Percentiles rank a stretch among this genome's conserved stretches.
Evolutionary conservation across 1,140 invertebrate genomes (phyloP).

Genomic region (Hydropsyche tenuis): DNA sequence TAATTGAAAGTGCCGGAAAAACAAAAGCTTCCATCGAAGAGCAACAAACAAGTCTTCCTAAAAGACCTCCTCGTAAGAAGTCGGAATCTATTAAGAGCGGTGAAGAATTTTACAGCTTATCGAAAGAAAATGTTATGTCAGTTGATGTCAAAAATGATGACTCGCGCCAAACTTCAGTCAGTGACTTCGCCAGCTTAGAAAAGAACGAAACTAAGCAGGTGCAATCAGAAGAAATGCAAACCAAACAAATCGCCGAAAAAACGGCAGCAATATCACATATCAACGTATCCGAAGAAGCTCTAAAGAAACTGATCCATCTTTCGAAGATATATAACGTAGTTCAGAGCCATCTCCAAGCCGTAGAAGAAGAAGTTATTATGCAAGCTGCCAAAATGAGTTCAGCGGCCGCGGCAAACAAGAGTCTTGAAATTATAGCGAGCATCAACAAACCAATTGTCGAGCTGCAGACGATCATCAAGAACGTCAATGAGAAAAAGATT

Average conservation of each 20-base stretch:
- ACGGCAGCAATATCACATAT: constrained; percentile 52
- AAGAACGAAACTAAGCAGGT: constrained; percentile 53
- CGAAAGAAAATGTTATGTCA: constrained; percentile 57
- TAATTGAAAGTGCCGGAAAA: constrained; percentile 13
- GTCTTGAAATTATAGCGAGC: constrained; percentile 69
- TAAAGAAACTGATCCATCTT: constrained; percentile 35
- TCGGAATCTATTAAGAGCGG: constrained; percentile 64
- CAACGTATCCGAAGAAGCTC: constrained; percentile 50
- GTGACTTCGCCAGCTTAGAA: constrained; percentile 67
- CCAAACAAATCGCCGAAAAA: constrained; percentile 56
- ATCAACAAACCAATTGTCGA: constrained; percentile 69
- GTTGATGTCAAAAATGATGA: constrained; percentile 60
- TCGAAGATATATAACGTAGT: constrained; percentile 50
- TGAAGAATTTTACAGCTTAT: constrained; percentile 67
- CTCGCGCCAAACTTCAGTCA: constrained; percentile 60
- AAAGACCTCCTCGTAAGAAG: constrained; percentile 60
- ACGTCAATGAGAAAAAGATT: constrained; percentile 55
- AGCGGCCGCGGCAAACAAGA: constrained; percentile 66
- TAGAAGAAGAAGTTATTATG: constrained; percentile 67
- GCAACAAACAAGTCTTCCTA: constrained; percentile 55
- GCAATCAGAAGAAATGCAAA: constrained; percentile 54
- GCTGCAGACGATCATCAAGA: constrained; percentile 66
- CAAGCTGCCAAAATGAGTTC: constrained; percentile 70
- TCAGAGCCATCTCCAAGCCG: constrained; percentile 61
- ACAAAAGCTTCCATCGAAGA: constrained; percentile 47